Base-by-base conservation (phyloP, 2,888 invertebrate genomes). In the Trichopoda pennipes region DNA sequence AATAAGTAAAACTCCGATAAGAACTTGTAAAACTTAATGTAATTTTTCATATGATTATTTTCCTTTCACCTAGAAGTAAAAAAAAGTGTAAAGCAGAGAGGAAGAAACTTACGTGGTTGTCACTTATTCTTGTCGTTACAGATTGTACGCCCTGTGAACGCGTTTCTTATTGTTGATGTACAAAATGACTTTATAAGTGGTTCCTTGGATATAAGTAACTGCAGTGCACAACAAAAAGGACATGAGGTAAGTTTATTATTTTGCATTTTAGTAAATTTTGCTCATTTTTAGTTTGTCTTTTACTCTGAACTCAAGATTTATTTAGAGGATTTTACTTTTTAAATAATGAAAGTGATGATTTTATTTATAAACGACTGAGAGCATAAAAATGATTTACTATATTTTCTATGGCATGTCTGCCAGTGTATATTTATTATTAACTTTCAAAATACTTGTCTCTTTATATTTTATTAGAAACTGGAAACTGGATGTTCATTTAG, bases 151-250 rank as follows among this genome's bases (percentile, higher is more conserved):
- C 97, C 97, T 19, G 94, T 96, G 85, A 95, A 95, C 89, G 98
- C 96, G 28, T 95, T 99, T 90, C 93, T 99, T 84, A 94, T 99
- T 81, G 97, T 99, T 84, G 99, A 99, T 91, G 98, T 99, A 35
- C 99, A 99, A 92, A 99, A 99, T 91, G 99, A 99, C 92, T 99
- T 99, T 92, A 98, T 99, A 89, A 94, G 95, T 73, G 99, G 99
- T 55, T 96, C 97, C 9, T 93, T 99, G 87, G 96, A 98, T 91
- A 96, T 99, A 89, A 96, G 96, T 91, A 95, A 97, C 88, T 98
- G 98, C 91, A 96, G 96, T 81, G 98, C 98, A 19, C 96, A 96
- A 88, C 97, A 98, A 85, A 96, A 97, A 88, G 97, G 97, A 85
- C 93, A 94, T 72, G 97, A 97, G 93, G 95, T 94, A 86, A 92